Conservation (phyloP, 2,113 vertebrate species). For the Microtus ochrogaster region DNA sequence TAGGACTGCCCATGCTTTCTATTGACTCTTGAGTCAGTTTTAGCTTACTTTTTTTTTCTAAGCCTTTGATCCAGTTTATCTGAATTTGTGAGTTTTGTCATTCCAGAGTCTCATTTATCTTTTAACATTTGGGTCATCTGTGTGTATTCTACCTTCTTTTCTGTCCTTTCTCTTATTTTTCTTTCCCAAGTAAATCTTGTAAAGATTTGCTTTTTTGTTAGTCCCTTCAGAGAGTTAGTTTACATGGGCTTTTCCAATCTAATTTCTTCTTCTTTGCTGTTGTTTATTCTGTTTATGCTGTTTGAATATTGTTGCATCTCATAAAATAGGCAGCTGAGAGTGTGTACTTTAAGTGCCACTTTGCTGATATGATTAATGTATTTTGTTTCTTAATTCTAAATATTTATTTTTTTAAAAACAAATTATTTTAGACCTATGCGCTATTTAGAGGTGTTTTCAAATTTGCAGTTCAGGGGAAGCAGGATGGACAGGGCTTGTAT, state of each 20-base stretch:
- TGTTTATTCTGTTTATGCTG: background rate
- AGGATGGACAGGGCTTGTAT: background rate
- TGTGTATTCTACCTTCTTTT: background rate
- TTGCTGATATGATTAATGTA: background rate
- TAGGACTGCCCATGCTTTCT: background rate
- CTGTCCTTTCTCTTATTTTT: background rate
- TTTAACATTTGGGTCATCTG: background rate
- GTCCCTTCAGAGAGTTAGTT: background rate
- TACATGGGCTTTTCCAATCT: background rate
- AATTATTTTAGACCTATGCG: background rate
- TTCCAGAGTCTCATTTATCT: background rate
- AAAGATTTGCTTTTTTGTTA: conserved; percentile 8
- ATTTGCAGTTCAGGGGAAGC: background rate
- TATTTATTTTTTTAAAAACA: background rate
- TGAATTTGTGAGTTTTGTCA: background rate
- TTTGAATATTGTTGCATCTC: background rate
- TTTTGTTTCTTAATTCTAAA: conserved; percentile 13
- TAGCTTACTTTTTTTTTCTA: conserved; percentile 25
- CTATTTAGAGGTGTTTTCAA: background rate
- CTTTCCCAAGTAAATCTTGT: background rate
- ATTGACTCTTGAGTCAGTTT: background rate
- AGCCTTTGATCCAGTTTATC: background rate
- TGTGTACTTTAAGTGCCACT: background rate
- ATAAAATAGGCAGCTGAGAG: background rate
- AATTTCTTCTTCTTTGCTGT: conserved; percentile 6